phyloP scores from a whole-genome alignment of 2,113 vertebrate species.

The Solea senegalensis region DNA sequence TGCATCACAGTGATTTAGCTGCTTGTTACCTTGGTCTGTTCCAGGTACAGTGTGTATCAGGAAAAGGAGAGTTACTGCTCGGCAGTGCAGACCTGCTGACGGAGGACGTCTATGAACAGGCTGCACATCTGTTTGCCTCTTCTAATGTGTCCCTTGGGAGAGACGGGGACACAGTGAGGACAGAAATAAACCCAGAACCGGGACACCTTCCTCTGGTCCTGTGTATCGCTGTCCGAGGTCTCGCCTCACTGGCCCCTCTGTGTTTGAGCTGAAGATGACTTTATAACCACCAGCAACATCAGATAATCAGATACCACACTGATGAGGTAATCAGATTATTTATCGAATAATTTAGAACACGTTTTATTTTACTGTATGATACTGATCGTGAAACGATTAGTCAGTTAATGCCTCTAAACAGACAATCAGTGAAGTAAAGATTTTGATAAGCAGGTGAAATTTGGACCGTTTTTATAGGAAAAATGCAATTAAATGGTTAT shows the following conservation, averaged over 20 bases:
- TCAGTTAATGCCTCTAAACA: no score
- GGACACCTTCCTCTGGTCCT: constrained; percentile 80
- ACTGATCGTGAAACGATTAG: no score
- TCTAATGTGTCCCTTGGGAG: constrained; percentile 78
- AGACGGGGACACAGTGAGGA: constrained; percentile 75
- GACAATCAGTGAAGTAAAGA: no score
- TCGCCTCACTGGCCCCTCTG: constrained; percentile 74
- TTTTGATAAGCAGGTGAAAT: no score
- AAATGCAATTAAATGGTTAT: no score
- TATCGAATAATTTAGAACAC: no score
- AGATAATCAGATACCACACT: not conserved
- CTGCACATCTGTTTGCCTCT: constrained; percentile 80
- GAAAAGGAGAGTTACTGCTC: constrained; percentile 58
- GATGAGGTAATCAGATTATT: not conserved
- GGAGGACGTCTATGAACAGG: constrained; percentile 74
- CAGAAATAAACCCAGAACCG: constrained; percentile 61
- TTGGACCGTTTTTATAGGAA: no score
- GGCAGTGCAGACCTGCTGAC: constrained; percentile 72
- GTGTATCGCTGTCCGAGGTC: constrained; percentile 82
- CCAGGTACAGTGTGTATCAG: constrained; percentile 80
- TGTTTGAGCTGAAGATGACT: constrained; percentile 18
- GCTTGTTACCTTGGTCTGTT: constrained; percentile 1
- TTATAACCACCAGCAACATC: not conserved
- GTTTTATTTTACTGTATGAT: no score
- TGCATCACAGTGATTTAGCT: not conserved